Evolutionary conservation across 2,113 vertebrate species (phyloP), one percentile per base, ranked within the genome.

Genomic region (Condylura cristata): DNA sequence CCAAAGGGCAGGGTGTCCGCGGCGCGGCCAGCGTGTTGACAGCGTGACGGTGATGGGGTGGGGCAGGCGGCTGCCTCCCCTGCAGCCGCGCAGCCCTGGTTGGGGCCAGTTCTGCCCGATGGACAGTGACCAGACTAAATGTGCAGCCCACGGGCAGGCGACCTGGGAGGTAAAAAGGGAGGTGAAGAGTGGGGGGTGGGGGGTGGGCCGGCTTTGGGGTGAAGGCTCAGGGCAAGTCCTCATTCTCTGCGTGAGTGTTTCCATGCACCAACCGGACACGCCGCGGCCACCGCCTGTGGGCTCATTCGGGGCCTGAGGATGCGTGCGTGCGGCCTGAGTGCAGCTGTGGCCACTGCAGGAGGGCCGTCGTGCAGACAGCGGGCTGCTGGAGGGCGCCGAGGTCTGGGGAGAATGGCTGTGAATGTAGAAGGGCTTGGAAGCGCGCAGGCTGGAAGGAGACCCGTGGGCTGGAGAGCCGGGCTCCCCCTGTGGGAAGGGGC

Each of bases 121-220:
- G 51, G 46, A 24, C 32, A 18, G 53, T 14, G 0, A 3, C 1
- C 8, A 26, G n/a, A 44, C 18, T 10, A 3, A 14, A 26, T 3
- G 3, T 20, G 18, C 26, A 14, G 1, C 26, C 9, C 12, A 2
- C 34, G 2, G 6, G 37, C 30, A 48, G 20, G 5, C 30, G 18
- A 39, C 41, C 17, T 11, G 2, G 22, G 48, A 51, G 20, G 58
- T 48, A 6, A 51, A 26, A n/a, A 30, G 84, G 48, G 13, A 3
- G 14, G 14, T 51, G 48, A 51, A 17, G 48, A 51, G 48, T 51
- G 8, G 12, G 12, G 12, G 46, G 20, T 22, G 53, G 53, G 53
- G 18, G 8, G 7, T 20, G 53, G 1, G 20, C n/a, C n/a, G 51
- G 26, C 60, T 75, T 70, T 63, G 44, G 11, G 24, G 6, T 61